A percentile compares a stretch with the other conserved stretches of the same genome.
Conservation (phyloP, 2,888 invertebrate species). For the Ornithoptera alexandrae region DNA sequence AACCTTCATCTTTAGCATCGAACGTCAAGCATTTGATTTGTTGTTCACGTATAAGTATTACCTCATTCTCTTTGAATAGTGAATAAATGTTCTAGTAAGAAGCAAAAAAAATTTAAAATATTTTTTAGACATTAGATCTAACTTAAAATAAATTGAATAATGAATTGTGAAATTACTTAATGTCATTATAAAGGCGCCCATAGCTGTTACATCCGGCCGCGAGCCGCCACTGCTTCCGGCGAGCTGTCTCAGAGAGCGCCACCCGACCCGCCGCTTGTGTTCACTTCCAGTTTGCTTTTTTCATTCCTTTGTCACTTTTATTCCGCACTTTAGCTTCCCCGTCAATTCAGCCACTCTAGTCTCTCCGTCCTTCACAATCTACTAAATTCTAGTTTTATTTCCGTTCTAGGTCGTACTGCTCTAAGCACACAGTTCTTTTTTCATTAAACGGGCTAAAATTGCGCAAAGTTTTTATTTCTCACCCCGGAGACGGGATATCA, state of each 20-base stretch:
- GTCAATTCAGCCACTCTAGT: constrained; percentile 72
- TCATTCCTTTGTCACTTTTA: constrained; percentile 68
- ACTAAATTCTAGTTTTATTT: constrained; percentile 30
- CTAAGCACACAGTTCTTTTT: constrained; percentile 7
- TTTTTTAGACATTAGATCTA: too few species aligned
- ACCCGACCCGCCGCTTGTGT: constrained; percentile 33
- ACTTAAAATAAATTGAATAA: too few species aligned
- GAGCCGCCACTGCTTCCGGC: too few species aligned
- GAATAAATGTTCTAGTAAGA: too few species aligned
- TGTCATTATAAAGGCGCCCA: too few species aligned
- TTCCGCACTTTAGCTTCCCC: constrained; percentile 74
- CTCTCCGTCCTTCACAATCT: constrained; percentile 69
- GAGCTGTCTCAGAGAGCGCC: not conserved
- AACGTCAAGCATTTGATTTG: too few species aligned
- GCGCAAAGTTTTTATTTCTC: constrained; percentile 75
- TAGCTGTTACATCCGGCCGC: too few species aligned
- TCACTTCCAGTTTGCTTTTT: constrained; percentile 43
- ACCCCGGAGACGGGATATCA: constrained; percentile 71
- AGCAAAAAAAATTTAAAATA: too few species aligned
- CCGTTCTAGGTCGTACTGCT: constrained; percentile 1
- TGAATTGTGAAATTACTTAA: too few species aligned
- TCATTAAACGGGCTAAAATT: constrained; percentile 21
- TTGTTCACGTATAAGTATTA: too few species aligned
- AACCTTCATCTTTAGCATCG: too few species aligned
- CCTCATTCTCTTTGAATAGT: too few species aligned